A percentile compares a stretch with the other conserved stretches of the same genome.
phyloP scores from a whole-genome alignment of 2,888 invertebrate genomes.

The Steinernema hermaphroditum region DNA sequence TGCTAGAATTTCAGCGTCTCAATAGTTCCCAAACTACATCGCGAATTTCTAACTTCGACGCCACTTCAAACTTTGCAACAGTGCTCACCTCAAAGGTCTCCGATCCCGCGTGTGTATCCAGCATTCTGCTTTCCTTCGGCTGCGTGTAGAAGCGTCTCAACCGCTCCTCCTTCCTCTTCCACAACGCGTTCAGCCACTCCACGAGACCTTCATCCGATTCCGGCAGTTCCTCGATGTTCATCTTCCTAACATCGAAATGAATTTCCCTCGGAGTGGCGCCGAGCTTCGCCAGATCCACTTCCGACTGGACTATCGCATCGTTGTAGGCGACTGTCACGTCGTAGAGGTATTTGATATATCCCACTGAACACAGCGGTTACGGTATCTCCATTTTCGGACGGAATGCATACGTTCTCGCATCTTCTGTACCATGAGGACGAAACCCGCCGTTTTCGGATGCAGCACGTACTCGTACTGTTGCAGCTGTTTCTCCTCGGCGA shows the following conservation, averaged over 20 bases:
- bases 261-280: conserved; percentile 77
- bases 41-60: too few relatives aligned
- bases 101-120: conserved; percentile 39
- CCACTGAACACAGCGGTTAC: conserved; percentile 66
- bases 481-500: conserved; percentile 74
- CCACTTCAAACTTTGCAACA: too few relatives aligned
- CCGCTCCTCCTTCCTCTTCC: conserved; percentile 68
- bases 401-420: conserved; percentile 69
- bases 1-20: too few relatives aligned
- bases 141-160: conserved; percentile 53
- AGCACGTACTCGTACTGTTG: conserved; percentile 77
- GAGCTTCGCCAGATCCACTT: conserved; percentile 73
- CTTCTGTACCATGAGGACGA: conserved; percentile 70
- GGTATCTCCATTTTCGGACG: neutral
- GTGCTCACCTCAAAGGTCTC: conserved; percentile 37
- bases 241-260: conserved; percentile 75
- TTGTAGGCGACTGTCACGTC: conserved; percentile 84
- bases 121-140: conserved; percentile 22
- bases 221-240: conserved; percentile 56
- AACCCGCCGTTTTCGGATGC: conserved; percentile 84
- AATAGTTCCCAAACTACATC: too few relatives aligned
- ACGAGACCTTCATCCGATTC: conserved; percentile 62
- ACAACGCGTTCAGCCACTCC: conserved; percentile 67
- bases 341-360: conserved; percentile 78
- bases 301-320: conserved; percentile 77